Evolutionary conservation across 2,113 vertebrate genomes (phyloP), one percentile per base, ranked within the genome.

Genomic region (Petroica traversi): DNA sequence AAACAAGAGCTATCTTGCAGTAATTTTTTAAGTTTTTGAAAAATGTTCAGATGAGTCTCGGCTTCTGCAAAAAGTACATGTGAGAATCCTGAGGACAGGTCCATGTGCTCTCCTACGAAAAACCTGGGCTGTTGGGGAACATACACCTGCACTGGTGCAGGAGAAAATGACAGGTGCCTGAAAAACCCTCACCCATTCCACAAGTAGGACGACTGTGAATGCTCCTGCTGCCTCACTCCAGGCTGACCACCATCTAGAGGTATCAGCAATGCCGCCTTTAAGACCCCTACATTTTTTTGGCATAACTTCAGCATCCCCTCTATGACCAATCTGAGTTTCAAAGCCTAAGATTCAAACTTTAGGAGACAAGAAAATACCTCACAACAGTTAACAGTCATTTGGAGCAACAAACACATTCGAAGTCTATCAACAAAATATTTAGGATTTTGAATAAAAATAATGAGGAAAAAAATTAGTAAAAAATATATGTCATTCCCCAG

Each of bases 201-300:
- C 0, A 0, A 59, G 24, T 5, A 58, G 57, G 43, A 19, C 0
- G 2, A 34, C 64, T 90, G 41, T 6, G 2, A 38, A 49, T 2
- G 2, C 38, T 85, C 31, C 57, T 57, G 82, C 63, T 68, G 45
- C 74, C 72, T 52, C 63, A 20, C 38, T 71, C 49, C 29, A 55
- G 48, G 58, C 58, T 85, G 36, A 82, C 52, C 69, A 61, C 61
- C 54, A 64, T 5, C 49, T 45, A 34, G 26, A 88, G 24, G 33
- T 45, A 89, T 18, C 87, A 62, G 55, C 9, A 6, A n/a, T 58
- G 82, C 48, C 57, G 72, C 59, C 52, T 91, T 34, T 58, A 40
- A 75, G 54, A 76, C 29, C 67, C 24, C 38, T 54, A 34, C 8
- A 2, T 51, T 66, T 51, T 66, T 74, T 23, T 92, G 64, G 14